Evolutionary conservation across 2,113 vertebrate species (phyloP), one percentile per base, ranked within the genome.

Genomic region (Verasper variegatus): DNA sequence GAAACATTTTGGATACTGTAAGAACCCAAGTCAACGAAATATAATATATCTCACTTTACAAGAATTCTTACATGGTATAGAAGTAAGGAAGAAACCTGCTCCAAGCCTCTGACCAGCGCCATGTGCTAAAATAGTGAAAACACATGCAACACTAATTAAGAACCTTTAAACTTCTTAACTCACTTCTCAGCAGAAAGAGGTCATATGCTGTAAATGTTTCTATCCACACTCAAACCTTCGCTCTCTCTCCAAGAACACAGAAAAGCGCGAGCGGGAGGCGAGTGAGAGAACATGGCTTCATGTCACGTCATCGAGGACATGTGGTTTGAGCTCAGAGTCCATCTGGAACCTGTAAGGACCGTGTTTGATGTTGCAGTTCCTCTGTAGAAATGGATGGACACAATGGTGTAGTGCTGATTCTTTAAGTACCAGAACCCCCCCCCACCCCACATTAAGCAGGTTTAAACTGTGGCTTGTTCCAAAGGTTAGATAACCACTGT

Each of bases 301-400:
- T 66, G 17, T 63, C 40, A 51, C 54, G 74, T 68, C 77, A 78
- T 74, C 69, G n/a, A 59, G 23, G 68, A 67, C 65, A 78, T 79
- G 70, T 71, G 70, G 67, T 72, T 71, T 68, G 14, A 86, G 62
- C 72, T 52, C 61, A 10, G 31, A 58, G 52, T 67, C 67, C 89
- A 89, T 87, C 87, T 90, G 88, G 80, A 83, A 54, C 35, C 67
- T 61, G 61, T 74, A 26, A 68, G 35, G 57, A 40, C 3, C 7
- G 54, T 51, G 80, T 86, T 88, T 83, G 83, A 87, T 88, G 78
- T 49, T n/a, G 56, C 18, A 5, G 21, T 20, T 57, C 26, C 21
- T 35, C 24, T 52, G 71, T 71, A 73, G 76, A 68, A 76, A 56
- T 20, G 9, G 64, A 31, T 2, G 0, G 51, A 76, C 56, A 89